Percentiles rank a stretch among this genome's conserved stretches.
phyloP scores from a whole-genome alignment of 2,113 vertebrate genomes.

The Pollachius pollachius region DNA sequence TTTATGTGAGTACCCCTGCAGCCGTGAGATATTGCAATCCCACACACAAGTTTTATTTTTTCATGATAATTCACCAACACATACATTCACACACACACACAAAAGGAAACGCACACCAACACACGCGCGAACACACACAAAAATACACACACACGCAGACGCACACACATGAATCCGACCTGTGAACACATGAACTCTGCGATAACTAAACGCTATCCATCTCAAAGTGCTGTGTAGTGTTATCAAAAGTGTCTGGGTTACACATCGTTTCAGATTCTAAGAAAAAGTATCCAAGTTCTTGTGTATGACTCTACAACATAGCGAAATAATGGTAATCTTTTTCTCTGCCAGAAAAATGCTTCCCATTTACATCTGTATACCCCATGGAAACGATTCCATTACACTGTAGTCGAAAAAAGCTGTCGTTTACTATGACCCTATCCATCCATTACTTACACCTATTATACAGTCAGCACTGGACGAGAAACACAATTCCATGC shows the following conservation, averaged over 20 bases:
- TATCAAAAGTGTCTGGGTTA: too few relatives aligned
- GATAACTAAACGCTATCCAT: too few relatives aligned
- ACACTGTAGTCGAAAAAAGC: slow-evolving; percentile 16
- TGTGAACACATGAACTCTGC: too few relatives aligned
- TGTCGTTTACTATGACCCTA: slow-evolving; percentile 34
- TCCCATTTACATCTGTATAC: too few relatives aligned
- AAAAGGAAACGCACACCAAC: not conserved
- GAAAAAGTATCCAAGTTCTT: too few relatives aligned
- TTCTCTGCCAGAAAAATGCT: too few relatives aligned
- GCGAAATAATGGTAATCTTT: too few relatives aligned
- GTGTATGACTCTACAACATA: too few relatives aligned
- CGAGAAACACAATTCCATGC: slow-evolving; percentile 40
- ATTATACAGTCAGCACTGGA: slow-evolving; percentile 35
- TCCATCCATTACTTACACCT: slow-evolving; percentile 21
- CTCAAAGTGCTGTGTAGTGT: too few relatives aligned
- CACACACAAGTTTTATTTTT: slow-evolving; percentile 27
- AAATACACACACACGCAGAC: too few relatives aligned
- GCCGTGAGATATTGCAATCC: slow-evolving; percentile 40
- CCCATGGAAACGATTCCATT: slow-evolving; percentile 32
- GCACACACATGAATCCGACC: too few relatives aligned
- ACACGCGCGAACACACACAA: not conserved
- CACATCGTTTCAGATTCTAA: too few relatives aligned
- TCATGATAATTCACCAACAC: slow-evolving; percentile 36
- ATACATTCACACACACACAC: slow-evolving; percentile 20
- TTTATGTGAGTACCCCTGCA: slow-evolving; percentile 47